These are phyloP conservation scores for Sinocyclocheilus maitianheensis DNA, from an alignment of 2,113 vertebrate species.

Conservation along the genomic window DNA sequence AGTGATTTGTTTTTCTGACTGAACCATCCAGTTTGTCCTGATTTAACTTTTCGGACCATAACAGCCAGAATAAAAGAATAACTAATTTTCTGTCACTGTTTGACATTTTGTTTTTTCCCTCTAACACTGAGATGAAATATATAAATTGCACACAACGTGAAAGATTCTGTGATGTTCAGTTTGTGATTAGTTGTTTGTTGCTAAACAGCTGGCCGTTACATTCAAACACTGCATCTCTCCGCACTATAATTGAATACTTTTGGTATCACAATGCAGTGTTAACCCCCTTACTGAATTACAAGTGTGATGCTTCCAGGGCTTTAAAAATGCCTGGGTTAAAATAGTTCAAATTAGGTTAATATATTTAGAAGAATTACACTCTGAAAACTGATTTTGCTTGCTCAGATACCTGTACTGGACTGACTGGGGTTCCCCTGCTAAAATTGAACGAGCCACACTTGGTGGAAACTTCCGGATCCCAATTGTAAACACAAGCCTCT, in stretches of 20 bases:
- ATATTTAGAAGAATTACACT: background rate
- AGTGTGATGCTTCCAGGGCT: background rate
- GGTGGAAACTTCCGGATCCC: conserved; percentile 69
- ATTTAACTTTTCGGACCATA: background rate
- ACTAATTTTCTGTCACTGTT: background rate
- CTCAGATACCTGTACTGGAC: conserved; percentile 77
- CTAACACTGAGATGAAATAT: background rate
- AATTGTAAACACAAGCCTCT: conserved; percentile 68
- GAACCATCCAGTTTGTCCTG: background rate
- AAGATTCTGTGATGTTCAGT: background rate
- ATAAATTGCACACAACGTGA: background rate
- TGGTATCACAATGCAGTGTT: background rate
- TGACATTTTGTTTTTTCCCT: background rate
- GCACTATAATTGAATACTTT: background rate
- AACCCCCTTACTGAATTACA: background rate
- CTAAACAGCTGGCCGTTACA: background rate
- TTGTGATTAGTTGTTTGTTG: background rate
- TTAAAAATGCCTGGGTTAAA: background rate
- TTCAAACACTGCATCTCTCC: background rate
- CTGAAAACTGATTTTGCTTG: background rate
- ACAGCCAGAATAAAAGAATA: background rate
- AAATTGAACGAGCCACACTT: conserved; percentile 74
- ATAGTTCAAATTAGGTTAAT: background rate
- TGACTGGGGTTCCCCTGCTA: conserved; percentile 72
- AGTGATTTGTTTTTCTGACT: too few species aligned